phyloP scores from a whole-genome alignment of 37 sponge, comb jelly and placozoan genomes.

The Halisarca cf. caerulea region DNA sequence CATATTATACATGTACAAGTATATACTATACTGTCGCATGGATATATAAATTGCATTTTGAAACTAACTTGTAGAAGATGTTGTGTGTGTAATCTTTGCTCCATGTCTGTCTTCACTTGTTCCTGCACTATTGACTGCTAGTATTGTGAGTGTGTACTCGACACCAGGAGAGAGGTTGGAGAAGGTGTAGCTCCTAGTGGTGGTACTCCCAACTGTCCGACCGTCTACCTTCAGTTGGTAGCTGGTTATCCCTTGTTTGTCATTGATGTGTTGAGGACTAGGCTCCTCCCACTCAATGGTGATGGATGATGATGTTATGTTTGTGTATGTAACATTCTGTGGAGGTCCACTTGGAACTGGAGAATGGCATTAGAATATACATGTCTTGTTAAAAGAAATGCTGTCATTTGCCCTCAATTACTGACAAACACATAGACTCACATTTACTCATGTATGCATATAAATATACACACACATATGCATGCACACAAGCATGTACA shows the following conservation, averaged over 20 bases:
- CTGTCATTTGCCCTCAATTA: too few relatives aligned
- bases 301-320: neutral
- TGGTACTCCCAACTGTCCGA: neutral
- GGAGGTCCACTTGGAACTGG: conserved; percentile 19
- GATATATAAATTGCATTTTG: too few relatives aligned
- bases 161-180: neutral
- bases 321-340: neutral
- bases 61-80: neutral
- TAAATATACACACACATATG: too few relatives aligned
- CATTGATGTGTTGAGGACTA: neutral
- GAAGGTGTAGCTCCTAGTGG: neutral
- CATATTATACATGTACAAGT: too few relatives aligned
- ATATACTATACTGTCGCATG: too few relatives aligned
- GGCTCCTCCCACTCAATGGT: neutral
- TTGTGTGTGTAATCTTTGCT: neutral
- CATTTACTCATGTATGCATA: too few relatives aligned
- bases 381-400: too few relatives aligned
- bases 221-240: neutral
- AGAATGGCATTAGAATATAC: too few relatives aligned
- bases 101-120: neutral
- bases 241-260: neutral
- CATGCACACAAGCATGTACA: too few relatives aligned
- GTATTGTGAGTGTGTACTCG: neutral
- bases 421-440: too few relatives aligned
- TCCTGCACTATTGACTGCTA: neutral